Base-by-base conservation (phyloP, 2,113 vertebrate species). In the Colaptes auratus region DNA sequence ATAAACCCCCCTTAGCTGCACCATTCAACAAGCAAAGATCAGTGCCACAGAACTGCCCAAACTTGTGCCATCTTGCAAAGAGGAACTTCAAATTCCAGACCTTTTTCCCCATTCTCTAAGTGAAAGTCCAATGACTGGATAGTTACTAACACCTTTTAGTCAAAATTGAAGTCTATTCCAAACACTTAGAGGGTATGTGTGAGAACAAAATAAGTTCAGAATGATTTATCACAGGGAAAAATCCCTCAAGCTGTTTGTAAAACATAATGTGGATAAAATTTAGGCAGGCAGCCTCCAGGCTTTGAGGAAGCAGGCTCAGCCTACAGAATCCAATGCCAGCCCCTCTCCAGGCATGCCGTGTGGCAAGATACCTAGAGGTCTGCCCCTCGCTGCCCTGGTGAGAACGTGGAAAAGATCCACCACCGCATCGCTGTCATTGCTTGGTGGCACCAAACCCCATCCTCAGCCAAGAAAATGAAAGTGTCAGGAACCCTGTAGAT, bases 41-140 rank as follows among this genome's bases (percentile, higher is more conserved):
- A 0, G 5, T 66, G 73, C 20, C 72, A 86, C 0, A 0, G 28
- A 53, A 77, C 42, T 9, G 24, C 30, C 35, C 12, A 59, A 80
- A 88, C 19, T 13, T 59, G 16, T 63, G 30, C 21, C 28, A 53
- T 6, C 15, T 55, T 0, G 3, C 17, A 63, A 74, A 90, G 27
- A 72, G 36, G 83, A 88, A 39, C n/a, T 55, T 59, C 19, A 59
- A 11, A 52, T 74, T 80, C 24, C 56, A 46, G 14, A 25, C 10
- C 36, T 83, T 81, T 81, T 56, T 5, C 16, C 25, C 52, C 0
- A 0, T 30, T 67, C 52, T 48, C 3, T 28, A 73, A 89, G 27
- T 42, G 76, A 63, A 89, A 77, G 50, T 67, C 13, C 42, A 89
- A 0, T 25, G 70, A 52, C 24, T 60, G 52, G 12, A 59, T 36